Evolutionary conservation across 2,113 vertebrate genomes (phyloP), one percentile per base, ranked within the genome.

Genomic region (Oreochromis spilurus): DNA sequence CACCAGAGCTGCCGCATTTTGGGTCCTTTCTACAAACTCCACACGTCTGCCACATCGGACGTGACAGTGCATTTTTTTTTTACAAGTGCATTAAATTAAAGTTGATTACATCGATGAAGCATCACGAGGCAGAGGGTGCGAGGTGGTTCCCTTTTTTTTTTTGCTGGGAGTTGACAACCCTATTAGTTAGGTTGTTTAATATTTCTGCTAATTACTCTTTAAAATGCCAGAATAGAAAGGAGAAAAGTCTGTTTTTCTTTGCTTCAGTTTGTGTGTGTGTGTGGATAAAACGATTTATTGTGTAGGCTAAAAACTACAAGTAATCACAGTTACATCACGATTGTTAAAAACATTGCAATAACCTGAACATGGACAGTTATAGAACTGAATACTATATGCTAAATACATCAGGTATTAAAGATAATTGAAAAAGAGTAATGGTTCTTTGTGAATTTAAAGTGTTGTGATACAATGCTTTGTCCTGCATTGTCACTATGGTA

Each of bases 401-500:
- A 70, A 87, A 91, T 87, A 38, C 58, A 86, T 82, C 45, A 65
- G 70, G 88, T 83, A 29, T 43, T 78, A 89, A 85, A 87, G 70
- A 91, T 88, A 80, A 78, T 40, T 65, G 77, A 88, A 65, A 84
- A 84, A 80, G 29, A 67, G 77, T 79, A 79, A 80, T 17, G 11
- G 77, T 60, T 88, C 91, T 93, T 84, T 90, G 53, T 50, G 60
- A 90, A 90, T 88, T 21, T 75, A 84, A 88, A 70, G 79, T 62
- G 72, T 70, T 62, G 75, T 53, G 48, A 70, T 29, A 50, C 16
- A 31, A n/a, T 9, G 52, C 83, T 87, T 88, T 90, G 85, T 91
- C 84, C 77, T 24, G 6, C 21, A 9, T 52, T 79, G 78, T 94
- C 88, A 67, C 92, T 84, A 93, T 91, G 90, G 92, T 79, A 91